Conservation (phyloP, 2,113 vertebrate genomes). For the Progne subis region DNA sequence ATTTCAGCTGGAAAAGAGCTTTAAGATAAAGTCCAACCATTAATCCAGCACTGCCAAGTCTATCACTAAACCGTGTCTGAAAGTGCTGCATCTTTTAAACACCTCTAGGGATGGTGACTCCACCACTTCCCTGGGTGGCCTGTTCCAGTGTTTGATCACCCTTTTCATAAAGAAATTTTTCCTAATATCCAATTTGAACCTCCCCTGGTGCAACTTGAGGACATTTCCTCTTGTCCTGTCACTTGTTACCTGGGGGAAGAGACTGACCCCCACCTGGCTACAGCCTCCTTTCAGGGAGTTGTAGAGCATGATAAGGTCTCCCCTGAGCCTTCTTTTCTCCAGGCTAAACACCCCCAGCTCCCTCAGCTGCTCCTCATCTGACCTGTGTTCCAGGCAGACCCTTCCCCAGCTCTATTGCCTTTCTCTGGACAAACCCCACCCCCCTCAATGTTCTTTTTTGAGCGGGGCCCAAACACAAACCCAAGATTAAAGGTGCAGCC, state of each 20-base stretch:
- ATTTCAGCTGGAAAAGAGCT: background rate
- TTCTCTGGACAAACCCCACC: background rate
- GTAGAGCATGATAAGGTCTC: fast-evolving
- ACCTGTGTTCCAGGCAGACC: background rate
- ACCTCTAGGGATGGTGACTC: background rate
- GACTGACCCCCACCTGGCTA: fast-evolving
- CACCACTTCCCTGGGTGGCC: background rate
- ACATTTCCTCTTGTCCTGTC: background rate
- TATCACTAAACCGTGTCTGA: background rate
- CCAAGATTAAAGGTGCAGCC: background rate
- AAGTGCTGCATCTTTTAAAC: background rate
- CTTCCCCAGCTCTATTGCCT: fast-evolving
- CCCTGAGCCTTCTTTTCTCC: background rate
- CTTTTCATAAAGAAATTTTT: background rate
- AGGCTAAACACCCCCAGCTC: background rate
- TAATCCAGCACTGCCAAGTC: background rate
- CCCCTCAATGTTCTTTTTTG: no score
- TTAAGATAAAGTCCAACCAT: background rate
- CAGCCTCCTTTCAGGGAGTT: background rate
- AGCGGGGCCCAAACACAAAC: background rate
- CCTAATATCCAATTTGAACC: background rate
- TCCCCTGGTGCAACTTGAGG: background rate
- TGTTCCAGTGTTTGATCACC: background rate
- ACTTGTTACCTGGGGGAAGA: background rate
- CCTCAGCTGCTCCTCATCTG: background rate